These are phyloP conservation scores for Adineta ricciae DNA, from an alignment of 2,888 invertebrate genomes.

Conservation along the genomic window DNA sequence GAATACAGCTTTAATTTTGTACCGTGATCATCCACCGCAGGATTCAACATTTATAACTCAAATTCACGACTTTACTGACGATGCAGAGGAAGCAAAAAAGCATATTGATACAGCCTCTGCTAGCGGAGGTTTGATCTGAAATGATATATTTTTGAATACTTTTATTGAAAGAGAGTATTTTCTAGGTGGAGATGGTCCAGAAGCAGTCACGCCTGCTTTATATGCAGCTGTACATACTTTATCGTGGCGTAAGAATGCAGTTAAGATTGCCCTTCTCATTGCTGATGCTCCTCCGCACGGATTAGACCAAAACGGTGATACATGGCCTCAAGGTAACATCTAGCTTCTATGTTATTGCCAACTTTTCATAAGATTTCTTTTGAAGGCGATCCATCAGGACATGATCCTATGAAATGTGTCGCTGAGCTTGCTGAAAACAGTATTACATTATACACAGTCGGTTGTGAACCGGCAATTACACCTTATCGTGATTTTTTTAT, in stretches of 20 bases:
- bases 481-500: conserved; percentile 29
- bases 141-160: too few species aligned
- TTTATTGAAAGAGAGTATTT: too few species aligned
- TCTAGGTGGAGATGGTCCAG: conserved; percentile 26
- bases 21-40: conserved; percentile 32
- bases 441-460: conserved; percentile 30
- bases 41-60: conserved; percentile 13
- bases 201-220: conserved; percentile 23
- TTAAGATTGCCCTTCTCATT: conserved; percentile 27
- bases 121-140: neutral
- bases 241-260: conserved; percentile 26
- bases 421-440: conserved; percentile 25
- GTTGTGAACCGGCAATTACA: conserved; percentile 32
- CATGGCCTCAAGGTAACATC: conserved; percentile 17
- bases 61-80: conserved; percentile 24
- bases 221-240: conserved; percentile 22
- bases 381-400: conserved; percentile 14
- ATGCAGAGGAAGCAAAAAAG: conserved; percentile 10
- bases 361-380: neutral
- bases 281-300: conserved; percentile 33
- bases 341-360: neutral
- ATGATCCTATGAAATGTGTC: conserved; percentile 31
- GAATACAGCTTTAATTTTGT: conserved; percentile 35
- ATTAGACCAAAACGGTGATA: neutral
- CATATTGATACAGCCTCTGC: neutral